phyloP scores from a whole-genome alignment of 2,888 invertebrate species.

The Timandra comae region DNA sequence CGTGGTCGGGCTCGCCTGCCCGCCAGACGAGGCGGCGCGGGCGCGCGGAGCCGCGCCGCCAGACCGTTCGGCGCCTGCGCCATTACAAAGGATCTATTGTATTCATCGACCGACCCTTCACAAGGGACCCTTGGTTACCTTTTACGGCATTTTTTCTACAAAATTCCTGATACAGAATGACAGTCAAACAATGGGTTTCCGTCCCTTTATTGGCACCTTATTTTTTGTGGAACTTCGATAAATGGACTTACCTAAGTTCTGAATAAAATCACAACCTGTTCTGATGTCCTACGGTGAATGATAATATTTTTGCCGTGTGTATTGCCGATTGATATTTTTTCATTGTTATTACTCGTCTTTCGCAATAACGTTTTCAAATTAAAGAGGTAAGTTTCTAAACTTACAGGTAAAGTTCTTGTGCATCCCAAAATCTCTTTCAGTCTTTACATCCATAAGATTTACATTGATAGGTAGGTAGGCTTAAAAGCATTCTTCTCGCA shows the following conservation, averaged over 20 bases:
- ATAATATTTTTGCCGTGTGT: conserved; percentile 31
- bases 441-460: too few species aligned
- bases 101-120: conserved; percentile 55
- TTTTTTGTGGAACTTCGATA: conserved; percentile 60
- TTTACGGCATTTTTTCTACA: conserved; percentile 50
- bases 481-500: too few species aligned
- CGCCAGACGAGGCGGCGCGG: conserved; percentile 23
- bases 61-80: conserved; percentile 73
- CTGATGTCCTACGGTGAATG: conserved; percentile 30
- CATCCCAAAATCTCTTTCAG: too few species aligned
- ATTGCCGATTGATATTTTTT: conserved; percentile 23
- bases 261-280: conserved; percentile 70
- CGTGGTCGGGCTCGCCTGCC: conserved; percentile 19
- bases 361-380: too few species aligned
- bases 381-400: too few species aligned
- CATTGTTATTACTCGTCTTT: too few species aligned
- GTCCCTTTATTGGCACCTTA: conserved; percentile 76
- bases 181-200: conserved; percentile 74
- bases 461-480: too few species aligned
- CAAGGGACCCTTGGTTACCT: conserved; percentile 50
- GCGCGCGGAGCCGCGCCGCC: conserved; percentile 39
- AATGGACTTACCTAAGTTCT: conserved; percentile 62
- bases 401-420: too few species aligned
- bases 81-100: conserved; percentile 70
- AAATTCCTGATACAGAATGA: conserved; percentile 72